Base-by-base conservation (phyloP, 2,113 vertebrate genomes). In the Natator depressus region DNA sequence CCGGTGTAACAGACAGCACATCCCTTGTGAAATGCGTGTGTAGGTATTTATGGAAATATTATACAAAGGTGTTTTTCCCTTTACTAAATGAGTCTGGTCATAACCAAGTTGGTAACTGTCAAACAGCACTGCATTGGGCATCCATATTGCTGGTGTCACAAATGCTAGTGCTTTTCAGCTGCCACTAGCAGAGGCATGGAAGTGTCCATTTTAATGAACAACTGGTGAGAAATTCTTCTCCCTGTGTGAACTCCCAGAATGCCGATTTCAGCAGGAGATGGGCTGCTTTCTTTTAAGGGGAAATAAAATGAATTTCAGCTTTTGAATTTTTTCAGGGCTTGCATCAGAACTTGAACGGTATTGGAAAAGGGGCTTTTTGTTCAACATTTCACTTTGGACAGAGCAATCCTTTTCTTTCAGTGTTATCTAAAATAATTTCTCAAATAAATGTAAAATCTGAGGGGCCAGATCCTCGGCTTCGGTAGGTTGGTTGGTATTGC, bases 251-350 rank as follows among this genome's bases (percentile, higher is more conserved):
- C 88, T 80, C 46, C 31, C 80, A 46, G 17, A 49, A 80, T 20
- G 89, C 95, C 83, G 95, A 96, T 65, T 93, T 94, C 85, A 82
- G 95, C 93, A 89, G 82, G 57, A 93, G 46, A 11, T 42, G 54
- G 59, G 65, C 72, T 88, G 19, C 17, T 95, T 97, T 88, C 42
- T 49, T 93, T 46, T 35, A 4, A 0, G 0, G 62, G 10, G 13
- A 76, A 27, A 86, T 82, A 76, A 69, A 31, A 88, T 84, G 69
- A 80, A 38, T 14, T 3, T 14, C 86, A 93, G 4, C 49, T 12
- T 88, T 89, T 94, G 85, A 90, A 53, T 47, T 76, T 46, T 51
- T 38, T 4, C 3, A 57, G 50, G 8, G 49, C 85, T 89, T 85
- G 88, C 84, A 89, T 47, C 42, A 84, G 51, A 89, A 80, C 25